A percentile compares a stretch with the other conserved stretches of the same genome.
These are phyloP conservation scores for Mandrillus leucophaeus DNA, from an alignment of 2,113 vertebrate genomes.

Conservation along the genomic window DNA sequence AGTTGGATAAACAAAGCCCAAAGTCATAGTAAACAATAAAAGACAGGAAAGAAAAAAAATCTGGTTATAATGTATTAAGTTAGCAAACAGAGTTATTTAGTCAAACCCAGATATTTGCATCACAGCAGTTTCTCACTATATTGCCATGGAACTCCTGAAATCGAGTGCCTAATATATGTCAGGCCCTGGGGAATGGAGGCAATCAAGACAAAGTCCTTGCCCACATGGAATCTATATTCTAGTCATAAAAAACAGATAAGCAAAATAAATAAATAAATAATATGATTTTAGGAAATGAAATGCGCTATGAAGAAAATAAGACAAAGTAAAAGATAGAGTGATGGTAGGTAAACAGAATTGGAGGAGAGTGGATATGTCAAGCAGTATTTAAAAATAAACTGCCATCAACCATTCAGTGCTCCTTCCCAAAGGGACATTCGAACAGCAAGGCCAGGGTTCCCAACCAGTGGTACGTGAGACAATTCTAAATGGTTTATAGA, in stretches of 20 bases:
- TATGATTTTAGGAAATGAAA: not conserved
- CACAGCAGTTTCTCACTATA: not conserved
- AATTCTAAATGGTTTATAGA: not conserved
- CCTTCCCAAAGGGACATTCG: not conserved
- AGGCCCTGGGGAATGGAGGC: not conserved
- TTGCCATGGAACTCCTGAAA: not conserved
- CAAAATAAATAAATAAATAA: not conserved
- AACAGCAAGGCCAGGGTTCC: not conserved
- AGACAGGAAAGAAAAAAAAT: not conserved
- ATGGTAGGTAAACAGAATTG: not conserved
- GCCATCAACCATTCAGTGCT: not conserved
- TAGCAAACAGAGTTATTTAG: not conserved
- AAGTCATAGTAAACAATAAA: not conserved
- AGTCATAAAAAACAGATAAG: not conserved
- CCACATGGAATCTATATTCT: not conserved
- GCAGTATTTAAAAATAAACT: not conserved
- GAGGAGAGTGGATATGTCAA: not conserved
- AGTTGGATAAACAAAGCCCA: not conserved
- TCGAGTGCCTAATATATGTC: no score
- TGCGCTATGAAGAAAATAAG: not conserved
- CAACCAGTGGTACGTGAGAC: not conserved
- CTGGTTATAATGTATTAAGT: not conserved
- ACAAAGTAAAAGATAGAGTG: not conserved
- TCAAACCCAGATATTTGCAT: not conserved
- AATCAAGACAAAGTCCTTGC: not conserved